Conservation (phyloP, 2,888 invertebrate genomes). For the Rutpela maculata region DNA sequence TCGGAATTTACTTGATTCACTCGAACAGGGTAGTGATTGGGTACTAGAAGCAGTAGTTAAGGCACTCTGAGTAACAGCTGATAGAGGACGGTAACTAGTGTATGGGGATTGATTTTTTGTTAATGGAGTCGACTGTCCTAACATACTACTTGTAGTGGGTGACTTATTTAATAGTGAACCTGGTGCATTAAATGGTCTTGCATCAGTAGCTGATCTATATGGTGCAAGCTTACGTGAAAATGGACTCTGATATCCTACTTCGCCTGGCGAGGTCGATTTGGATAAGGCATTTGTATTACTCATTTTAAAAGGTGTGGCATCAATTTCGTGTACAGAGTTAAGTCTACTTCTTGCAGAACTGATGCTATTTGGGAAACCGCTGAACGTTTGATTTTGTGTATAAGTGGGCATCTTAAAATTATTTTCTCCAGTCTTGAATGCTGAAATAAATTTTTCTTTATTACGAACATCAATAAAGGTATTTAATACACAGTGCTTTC, state of each 20-base stretch:
- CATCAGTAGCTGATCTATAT: conserved; percentile 23
- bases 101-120: neutral
- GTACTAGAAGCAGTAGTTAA: conserved; percentile 21
- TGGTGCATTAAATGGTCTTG: conserved; percentile 26
- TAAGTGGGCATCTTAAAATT: neutral
- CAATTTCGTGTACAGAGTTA: conserved; percentile 16
- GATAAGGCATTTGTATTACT: neutral
- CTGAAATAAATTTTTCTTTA: neutral
- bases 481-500: too few relatives aligned
- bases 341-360: neutral
- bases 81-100: neutral
- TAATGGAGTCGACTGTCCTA: neutral
- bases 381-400: neutral
- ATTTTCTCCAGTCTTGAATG: neutral
- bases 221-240: conserved; percentile 33
- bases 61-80: neutral
- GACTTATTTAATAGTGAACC: neutral
- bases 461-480: too few relatives aligned
- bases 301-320: conserved; percentile 36
- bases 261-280: conserved; percentile 10
- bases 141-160: neutral
- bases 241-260: conserved; percentile 37
- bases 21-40: conserved; percentile 26
- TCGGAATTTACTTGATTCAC: conserved; percentile 19
- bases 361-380: neutral